A percentile compares a stretch with the other conserved stretches of the same genome.
Evolutionary conservation across 2,113 vertebrate genomes (phyloP).

Genomic region (Phrynosoma platyrhinos): DNA sequence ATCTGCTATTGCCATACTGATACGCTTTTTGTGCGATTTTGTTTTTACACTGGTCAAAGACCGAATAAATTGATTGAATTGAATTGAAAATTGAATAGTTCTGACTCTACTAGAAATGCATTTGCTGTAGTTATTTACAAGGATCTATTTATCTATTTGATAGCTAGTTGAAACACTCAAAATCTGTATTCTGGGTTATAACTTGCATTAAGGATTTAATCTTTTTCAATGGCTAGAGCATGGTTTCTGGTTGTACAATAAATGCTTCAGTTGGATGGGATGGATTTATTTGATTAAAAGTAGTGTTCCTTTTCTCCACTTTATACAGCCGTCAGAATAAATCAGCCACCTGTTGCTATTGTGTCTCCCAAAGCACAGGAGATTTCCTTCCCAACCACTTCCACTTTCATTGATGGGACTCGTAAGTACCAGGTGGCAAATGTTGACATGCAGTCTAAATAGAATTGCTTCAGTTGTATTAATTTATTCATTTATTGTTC

Average conservation of each 20-base stretch:
- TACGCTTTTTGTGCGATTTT: too few species aligned
- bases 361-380: constrained; percentile 78
- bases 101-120: not conserved
- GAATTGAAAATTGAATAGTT: too few species aligned
- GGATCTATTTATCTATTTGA: not conserved
- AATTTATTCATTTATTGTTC: not conserved
- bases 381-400: constrained; percentile 73
- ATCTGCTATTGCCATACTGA: too few species aligned
- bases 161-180: not conserved
- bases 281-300: constrained; percentile 2
- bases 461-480: not conserved
- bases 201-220: constrained; percentile 9
- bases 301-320: not conserved
- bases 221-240: not conserved
- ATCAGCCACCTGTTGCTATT: constrained; percentile 77
- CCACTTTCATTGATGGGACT: constrained; percentile 81
- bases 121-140: not conserved
- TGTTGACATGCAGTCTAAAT: not conserved
- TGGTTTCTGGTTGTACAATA: constrained; percentile 8
- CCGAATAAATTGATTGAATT: too few species aligned
- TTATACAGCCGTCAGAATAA: constrained; percentile 73
- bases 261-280: not conserved
- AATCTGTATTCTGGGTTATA: not conserved
- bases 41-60: too few species aligned
- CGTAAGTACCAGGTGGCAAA: constrained; percentile 72